Evolutionary conservation across 2,797 vertebrate genomes (phyloP).

Genomic region (Melanotaenia trifasciata): DNA sequence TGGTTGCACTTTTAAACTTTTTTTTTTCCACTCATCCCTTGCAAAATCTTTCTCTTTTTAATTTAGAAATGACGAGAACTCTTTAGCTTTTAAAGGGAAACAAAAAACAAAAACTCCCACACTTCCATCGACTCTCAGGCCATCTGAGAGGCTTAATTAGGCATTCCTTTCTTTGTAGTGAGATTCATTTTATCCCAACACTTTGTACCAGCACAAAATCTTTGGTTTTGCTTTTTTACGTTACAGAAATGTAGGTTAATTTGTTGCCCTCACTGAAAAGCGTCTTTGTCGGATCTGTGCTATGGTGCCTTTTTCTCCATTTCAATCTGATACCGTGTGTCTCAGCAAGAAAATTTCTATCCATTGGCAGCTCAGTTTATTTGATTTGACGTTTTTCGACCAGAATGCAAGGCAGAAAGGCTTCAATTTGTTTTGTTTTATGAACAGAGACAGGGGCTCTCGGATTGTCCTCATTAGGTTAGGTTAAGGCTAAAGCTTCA

Average conservation of each 20-base stretch:
- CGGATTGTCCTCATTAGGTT: constrained; percentile 56
- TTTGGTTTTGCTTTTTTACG: constrained; percentile 39
- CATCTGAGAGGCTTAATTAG: constrained; percentile 3
- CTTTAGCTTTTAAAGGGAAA: neutral
- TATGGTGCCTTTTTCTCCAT: neutral
- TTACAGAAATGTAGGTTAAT: constrained; percentile 57
- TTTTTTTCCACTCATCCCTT: neutral
- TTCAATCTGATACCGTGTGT: constrained; percentile 13
- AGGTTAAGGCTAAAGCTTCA: constrained; percentile 23
- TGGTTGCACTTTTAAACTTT: neutral
- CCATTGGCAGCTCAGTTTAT: constrained; percentile 40
- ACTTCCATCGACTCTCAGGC: neutral
- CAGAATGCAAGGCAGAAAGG: constrained; percentile 35
- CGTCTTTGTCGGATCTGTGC: constrained; percentile 20
- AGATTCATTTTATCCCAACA: constrained; percentile 15
- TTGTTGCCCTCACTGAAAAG: constrained; percentile 38
- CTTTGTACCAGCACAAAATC: constrained; percentile 28
- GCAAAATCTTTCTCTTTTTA: neutral
- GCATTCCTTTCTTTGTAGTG: constrained; percentile 12
- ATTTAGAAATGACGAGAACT: neutral
- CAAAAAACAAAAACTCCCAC: neutral
- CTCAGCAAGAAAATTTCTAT: constrained; percentile 24
- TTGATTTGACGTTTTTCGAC: constrained; percentile 60
- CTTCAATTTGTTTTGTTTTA: constrained; percentile 47
- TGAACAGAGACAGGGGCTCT: constrained; percentile 43